Percentiles rank a stretch among this genome's conserved stretches.
Conservation (phyloP, 2,797 vertebrate species). For the Margarornis squamiger region DNA sequence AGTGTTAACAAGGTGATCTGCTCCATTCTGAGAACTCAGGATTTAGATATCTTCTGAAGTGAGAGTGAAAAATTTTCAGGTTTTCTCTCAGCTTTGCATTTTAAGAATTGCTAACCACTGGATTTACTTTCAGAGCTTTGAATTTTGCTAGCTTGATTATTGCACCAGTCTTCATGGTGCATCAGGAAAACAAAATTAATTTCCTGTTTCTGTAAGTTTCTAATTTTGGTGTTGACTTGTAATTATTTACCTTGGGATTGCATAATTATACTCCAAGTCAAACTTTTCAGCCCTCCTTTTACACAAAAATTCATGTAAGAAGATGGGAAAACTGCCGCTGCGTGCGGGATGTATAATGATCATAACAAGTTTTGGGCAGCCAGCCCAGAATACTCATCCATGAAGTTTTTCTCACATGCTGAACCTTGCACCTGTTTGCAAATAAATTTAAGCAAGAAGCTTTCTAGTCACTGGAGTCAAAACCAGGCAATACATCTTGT, state of each 20-base stretch:
- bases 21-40: neutral
- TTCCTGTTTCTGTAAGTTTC: neutral
- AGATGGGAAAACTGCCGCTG: neutral
- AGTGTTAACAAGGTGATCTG: neutral
- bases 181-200: neutral
- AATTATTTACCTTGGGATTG: neutral
- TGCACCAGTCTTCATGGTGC: neutral
- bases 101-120: neutral
- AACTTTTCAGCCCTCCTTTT: neutral
- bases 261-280: neutral
- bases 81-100: neutral
- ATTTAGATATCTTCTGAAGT: neutral
- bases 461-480: neutral
- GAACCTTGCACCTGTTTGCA: constrained; percentile 26
- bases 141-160: neutral
- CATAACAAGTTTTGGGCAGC: neutral
- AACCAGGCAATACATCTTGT: neutral
- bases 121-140: neutral
- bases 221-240: neutral
- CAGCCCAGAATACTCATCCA: neutral
- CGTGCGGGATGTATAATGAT: neutral
- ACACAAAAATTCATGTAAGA: neutral
- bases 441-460: constrained; percentile 17
- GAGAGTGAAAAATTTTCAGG: neutral
- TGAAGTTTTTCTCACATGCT: neutral